Evolutionary conservation across 2,888 invertebrate species (phyloP), one percentile per base, ranked within the genome.

Genomic region (Oscheius onirici): DNA sequence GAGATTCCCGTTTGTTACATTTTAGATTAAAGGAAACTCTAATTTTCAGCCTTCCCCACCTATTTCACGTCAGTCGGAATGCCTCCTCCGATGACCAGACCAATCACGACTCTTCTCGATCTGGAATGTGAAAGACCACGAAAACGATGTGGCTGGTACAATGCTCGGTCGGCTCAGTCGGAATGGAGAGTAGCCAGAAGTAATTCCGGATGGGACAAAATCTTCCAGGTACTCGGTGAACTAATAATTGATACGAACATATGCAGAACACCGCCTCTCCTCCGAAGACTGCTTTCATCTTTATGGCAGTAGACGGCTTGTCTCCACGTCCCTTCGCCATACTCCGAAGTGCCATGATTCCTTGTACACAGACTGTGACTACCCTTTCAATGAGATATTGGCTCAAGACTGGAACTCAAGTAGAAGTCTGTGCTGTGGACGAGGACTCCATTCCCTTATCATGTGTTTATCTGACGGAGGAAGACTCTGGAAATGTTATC

Each of bases 381-480:
- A 82, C 84, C 5, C 74, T 86, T 2, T 77, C 82, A 1, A 77
- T 86, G 68, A 81, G 76, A 85, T 86, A 83, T 67, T 86, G 86
- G 86, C 74, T 86, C 70, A 85, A 81, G 68, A 71, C 82, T 6
- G 86, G 86, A 44, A 81, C 84, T 15, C 86, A 86, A 60, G 86
- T 85, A 1, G 84, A 86, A 70, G 75, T 86, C 11, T 86, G 86
- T 69, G 84, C 85, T 3, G 72, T 84, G n/a, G 80, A 84, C 60
- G 78, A 78, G 40, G 81, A 87, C 26, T 83, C 79, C 34, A 76
- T 86, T 17, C 74, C 82, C 0, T 69, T 84, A 22, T 80, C 80
- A 43, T 86, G 86, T 58, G 84, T 85, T 0, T 86, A 86, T 77
- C 73, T 86, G 24, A 80, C 81, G 34, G 82, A 82, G n/a, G 79